These are phyloP conservation scores for Drosophila fulvimacula DNA, from an alignment of 2,888 invertebrate species.

Conservation along the genomic window DNA sequence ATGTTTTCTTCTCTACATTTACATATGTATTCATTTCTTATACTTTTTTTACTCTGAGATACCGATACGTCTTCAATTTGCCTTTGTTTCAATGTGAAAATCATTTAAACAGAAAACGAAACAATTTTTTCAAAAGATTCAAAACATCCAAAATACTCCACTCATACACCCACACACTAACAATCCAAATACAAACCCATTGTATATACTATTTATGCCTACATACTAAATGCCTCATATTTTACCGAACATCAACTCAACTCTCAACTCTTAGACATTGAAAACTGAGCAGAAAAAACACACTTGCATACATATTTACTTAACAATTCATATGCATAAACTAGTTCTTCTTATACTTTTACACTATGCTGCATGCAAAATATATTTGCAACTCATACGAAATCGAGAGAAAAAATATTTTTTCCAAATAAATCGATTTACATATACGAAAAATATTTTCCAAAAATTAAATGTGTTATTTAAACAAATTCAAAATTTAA, in stretches of 20 bases:
- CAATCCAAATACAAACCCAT: not conserved
- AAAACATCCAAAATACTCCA: slow-evolving; percentile 15
- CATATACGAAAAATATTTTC: not conserved
- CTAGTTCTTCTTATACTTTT: slow-evolving; percentile 27
- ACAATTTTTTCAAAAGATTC: not conserved
- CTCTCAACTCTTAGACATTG: slow-evolving; percentile 29
- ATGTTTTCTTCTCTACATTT: slow-evolving; percentile 29
- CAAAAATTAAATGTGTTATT: not conserved
- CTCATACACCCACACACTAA: not conserved
- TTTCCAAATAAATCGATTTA: not conserved
- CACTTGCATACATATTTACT: slow-evolving; percentile 46
- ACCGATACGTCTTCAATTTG: slow-evolving; percentile 50
- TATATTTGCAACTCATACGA: slow-evolving; percentile 40
- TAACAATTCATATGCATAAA: slow-evolving; percentile 44
- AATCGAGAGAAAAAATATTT: slow-evolving; percentile 1
- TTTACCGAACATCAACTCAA: slow-evolving; percentile 17
- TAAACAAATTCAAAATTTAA: not conserved
- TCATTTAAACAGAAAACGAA: slow-evolving; percentile 28
- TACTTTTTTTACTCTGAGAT: slow-evolving; percentile 34
- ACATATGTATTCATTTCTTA: slow-evolving; percentile 7
- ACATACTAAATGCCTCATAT: slow-evolving; percentile 9
- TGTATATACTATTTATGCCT: slow-evolving; percentile 33
- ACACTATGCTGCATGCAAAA: slow-evolving; percentile 52
- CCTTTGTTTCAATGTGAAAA: slow-evolving; percentile 39
- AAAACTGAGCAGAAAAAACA: slow-evolving; percentile 1